Percentiles rank a stretch among this genome's conserved stretches.
phyloP scores from a whole-genome alignment of 2,797 vertebrate species.

The Catamblyrhynchus diadema region DNA sequence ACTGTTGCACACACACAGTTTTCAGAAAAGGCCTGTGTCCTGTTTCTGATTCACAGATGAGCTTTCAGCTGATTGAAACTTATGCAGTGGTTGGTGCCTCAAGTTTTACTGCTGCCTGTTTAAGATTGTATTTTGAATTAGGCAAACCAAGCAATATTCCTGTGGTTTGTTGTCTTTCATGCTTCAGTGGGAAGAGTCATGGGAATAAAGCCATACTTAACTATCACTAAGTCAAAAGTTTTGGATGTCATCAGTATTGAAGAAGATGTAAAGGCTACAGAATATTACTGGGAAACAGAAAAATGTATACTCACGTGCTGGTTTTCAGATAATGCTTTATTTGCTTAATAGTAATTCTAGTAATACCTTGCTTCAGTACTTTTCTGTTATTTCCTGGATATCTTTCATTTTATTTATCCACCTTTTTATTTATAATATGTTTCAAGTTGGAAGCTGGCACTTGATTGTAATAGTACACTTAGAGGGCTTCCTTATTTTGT shows the following conservation, averaged over 20 bases:
- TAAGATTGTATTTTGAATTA: neutral
- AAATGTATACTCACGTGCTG: neutral
- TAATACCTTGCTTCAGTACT: neutral
- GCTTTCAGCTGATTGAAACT: neutral
- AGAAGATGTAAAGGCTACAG: neutral
- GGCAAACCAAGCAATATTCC: neutral
- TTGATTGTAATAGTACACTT: neutral
- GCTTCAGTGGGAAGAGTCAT: neutral
- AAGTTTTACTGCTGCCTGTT: neutral
- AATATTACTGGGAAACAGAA: neutral
- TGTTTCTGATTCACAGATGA: neutral
- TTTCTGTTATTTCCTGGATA: neutral
- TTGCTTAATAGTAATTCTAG: neutral
- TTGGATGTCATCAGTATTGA: neutral
- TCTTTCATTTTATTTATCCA: neutral
- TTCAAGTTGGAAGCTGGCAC: neutral
- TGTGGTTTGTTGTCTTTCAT: neutral
- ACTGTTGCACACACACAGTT: neutral
- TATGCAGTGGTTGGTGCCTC: neutral
- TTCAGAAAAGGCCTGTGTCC: neutral
- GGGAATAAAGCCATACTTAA: neutral
- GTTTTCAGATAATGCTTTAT: neutral
- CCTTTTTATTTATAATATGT: neutral
- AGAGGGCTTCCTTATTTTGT: neutral
- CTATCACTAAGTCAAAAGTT: neutral